Evolutionary conservation across 2,113 vertebrate genomes (phyloP), one percentile per base, ranked within the genome.

Genomic region (Apteryx mantelli): DNA sequence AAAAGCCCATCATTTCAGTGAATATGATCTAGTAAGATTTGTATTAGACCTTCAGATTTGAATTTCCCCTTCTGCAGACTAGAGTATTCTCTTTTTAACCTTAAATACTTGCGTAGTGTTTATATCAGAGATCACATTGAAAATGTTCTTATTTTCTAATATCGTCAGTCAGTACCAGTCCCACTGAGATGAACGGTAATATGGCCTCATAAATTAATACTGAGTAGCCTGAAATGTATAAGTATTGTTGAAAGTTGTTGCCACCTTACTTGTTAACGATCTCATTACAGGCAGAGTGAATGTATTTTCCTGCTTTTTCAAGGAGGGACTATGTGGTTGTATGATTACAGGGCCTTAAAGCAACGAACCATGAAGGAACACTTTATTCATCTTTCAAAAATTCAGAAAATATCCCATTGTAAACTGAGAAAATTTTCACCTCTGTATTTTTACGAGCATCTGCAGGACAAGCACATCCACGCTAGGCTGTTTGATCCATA

Each of bases 11-110:
- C 38, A 69, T 65, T 89, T 71, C 58, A 74, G 11, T 80, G 53
- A 90, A 48, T 73, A 14, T 85, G 48, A 78, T 81, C 85, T 60
- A 53, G 50, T 50, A 86, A 86, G 58, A n/a, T 61, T 87, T 86
- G 88, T 88, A 92, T 91, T 91, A 87, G 34, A 53, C 53, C 40
- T 82, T 76, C 46, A 90, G n/a, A 56, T 94, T 93, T 86, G 71
- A 96, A 84, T 89, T 89, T 42, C 18, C 25, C 48, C 75, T 84
- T 55, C 70, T 30, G n/a, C 24, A 34, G 32, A 9, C 17, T 88
- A 93, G 94, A 77, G 80, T 89, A 78, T 65, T 92, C 13, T 84
- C 68, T 81, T 91, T 83, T 53, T 70, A 85, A 55, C 48, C 92
- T 90, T 36, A 88, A 84, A 58, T 70, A 90, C 22, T 44, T 63